phyloP scores from a whole-genome alignment of 2,113 vertebrate genomes.

The Naja naja region DNA sequence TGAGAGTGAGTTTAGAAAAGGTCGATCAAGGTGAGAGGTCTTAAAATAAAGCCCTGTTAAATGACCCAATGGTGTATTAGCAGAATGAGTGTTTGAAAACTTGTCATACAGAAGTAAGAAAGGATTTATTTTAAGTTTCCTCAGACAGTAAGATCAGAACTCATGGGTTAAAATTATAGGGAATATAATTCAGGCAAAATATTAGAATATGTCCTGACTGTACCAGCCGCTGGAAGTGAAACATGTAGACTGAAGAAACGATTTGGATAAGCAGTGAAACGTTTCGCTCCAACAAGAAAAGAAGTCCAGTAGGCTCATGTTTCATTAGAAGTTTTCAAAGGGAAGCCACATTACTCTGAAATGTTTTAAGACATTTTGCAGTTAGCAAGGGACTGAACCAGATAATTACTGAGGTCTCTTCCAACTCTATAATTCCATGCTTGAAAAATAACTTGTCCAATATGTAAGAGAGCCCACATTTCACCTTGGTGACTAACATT shows the following conservation, averaged over 20 bases:
- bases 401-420: neutral
- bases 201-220: neutral
- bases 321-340: neutral
- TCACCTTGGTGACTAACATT: conserved; percentile 9
- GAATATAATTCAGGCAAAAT: neutral
- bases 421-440: neutral
- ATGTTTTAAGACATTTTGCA: neutral
- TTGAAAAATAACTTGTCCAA: conserved; percentile 4
- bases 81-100: neutral
- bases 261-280: neutral
- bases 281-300: neutral
- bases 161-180: neutral
- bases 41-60: neutral
- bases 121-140: neutral
- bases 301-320: neutral
- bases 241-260: neutral
- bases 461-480: neutral
- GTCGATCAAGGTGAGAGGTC: neutral
- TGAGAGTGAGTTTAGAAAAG: neutral
- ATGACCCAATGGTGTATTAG: neutral
- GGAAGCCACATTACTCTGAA: neutral
- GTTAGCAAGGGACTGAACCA: neutral
- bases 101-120: neutral
- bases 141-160: neutral
- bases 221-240: neutral